Evolutionary conservation across 2,888 invertebrate genomes (phyloP), one percentile per base, ranked within the genome.

Genomic region (Odontocolon sp.): DNA sequence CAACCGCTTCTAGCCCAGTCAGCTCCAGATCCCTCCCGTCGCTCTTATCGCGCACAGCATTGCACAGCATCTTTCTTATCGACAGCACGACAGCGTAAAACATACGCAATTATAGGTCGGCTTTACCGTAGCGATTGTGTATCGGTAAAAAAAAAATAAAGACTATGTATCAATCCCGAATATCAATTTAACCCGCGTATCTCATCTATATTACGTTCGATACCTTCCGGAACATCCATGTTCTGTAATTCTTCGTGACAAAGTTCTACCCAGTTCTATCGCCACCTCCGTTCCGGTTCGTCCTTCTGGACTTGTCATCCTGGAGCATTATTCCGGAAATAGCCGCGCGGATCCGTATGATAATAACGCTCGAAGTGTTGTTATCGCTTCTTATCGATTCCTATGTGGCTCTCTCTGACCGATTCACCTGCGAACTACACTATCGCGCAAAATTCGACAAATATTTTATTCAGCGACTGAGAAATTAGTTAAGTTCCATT

Each of bases 161-260:
- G 14, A 14, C 11, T 3, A 5, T 33, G 8, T 33, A 33, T 33
- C 3, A 9, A n/a, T 33, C 33, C 33, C 3, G 8, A 33, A 33
- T 2, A 9, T n/a, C 16, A 16, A 40, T 1, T n/a, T n/a, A 45
- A n/a, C 2, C 18, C 1, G 14, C 14, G 18, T 45, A 5, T 2
- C 2, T 3, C 2, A 23, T 45, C 9, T 23, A 3, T 50, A 50
- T 6, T 16, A 18, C 2, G 14, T 18, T 16, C 16, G 54, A 23
- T 74, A 78, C 79, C 79, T 77, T 68, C 77, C 63, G 36, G 79
- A 77, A 59, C 63, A 77, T 57, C 79, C 79, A 77, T 77, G 71
- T n/a, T 64, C 74, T 50, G 74, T 70, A 63, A 77, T 68, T 56
- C 77, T 64, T 63, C 77, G 61, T 9, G 77, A 68, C 33, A 74